Base-by-base conservation (phyloP, 1,140 invertebrate genomes). In the Trichonephila inaurata region DNA sequence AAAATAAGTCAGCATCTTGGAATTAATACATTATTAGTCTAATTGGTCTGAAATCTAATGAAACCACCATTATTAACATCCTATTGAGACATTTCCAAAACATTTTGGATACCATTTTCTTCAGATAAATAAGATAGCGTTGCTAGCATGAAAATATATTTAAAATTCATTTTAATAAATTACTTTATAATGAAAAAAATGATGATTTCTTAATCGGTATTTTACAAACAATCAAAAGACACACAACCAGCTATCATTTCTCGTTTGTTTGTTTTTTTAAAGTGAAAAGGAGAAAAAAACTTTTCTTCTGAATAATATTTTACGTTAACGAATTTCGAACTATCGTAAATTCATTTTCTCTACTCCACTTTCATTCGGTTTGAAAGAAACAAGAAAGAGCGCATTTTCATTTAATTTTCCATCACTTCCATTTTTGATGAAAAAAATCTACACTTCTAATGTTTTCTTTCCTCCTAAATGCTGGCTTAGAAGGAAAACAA, bases 261-360 rank as follows among this genome's bases (percentile, higher is more conserved):
- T 19, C 28, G 16, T 33, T 77, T 40, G 2, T 40, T 16, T 16
- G 40, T 40, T 77, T 83, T 58, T 28, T 28, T 58, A 14, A 58
- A 14, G n/a, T 12, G 51, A 58, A 83, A n/a, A 21, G 1, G 24
- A 16, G 24, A 60, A 28, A n/a, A 83, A 83, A 8, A 16, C 1
- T 3, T 24, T 60, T 24, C 44, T 58, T 60, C 10, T 3, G 82
- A 83, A 83, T n/a, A 83, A 83, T 28, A 77, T 77, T 77, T 33
- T 58, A 12, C 19, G 18, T 58, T 83, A 60, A 83, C 44, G 51
- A 88, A 64, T 18, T 88, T 62, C 62, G 24, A 88, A 88, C 86
- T 88, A 88, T 88, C 64, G 86, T 40, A 88, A 88, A 88, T n/a
- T 64, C 60, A 40, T 88, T 88, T 88, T 64, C 86, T 58, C 10